Conservation (phyloP, 2,888 invertebrate species). For the Ennomos fuscantarius region DNA sequence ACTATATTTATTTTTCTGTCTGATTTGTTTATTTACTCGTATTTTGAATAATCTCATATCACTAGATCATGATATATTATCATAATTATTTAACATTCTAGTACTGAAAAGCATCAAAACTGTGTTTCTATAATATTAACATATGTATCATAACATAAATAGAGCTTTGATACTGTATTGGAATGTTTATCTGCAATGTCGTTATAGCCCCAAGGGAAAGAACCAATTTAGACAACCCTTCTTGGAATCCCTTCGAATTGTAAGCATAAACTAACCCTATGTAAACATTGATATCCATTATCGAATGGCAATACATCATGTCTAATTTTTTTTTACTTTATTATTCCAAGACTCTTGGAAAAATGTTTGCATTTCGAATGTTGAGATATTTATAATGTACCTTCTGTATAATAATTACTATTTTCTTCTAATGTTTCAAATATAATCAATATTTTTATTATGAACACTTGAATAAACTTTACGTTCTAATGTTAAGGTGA, state of each 20-base stretch:
- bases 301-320: slow-evolving; percentile 25
- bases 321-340: slow-evolving; percentile 2
- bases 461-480: too few species aligned
- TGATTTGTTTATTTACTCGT: too few species aligned
- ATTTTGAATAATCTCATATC: too few species aligned
- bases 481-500: too few species aligned
- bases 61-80: too few species aligned
- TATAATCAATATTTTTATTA: too few species aligned
- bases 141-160: not conserved
- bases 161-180: slow-evolving; percentile 4
- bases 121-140: too few species aligned
- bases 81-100: too few species aligned
- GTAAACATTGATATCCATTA: slow-evolving; percentile 30
- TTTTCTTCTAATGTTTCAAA: too few species aligned
- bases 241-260: slow-evolving; percentile 33
- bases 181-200: not conserved
- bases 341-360: slow-evolving; percentile 7
- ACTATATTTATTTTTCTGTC: too few species aligned
- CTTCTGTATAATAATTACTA: too few species aligned
- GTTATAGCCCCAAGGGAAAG: slow-evolving; percentile 23
- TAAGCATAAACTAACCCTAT: slow-evolving; percentile 29
- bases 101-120: too few species aligned
- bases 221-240: slow-evolving; percentile 35
- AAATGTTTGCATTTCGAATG: not conserved
- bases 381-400: not conserved